Conservation (phyloP, 2,113 vertebrate species). For the Mesembrinibis cayennensis region DNA sequence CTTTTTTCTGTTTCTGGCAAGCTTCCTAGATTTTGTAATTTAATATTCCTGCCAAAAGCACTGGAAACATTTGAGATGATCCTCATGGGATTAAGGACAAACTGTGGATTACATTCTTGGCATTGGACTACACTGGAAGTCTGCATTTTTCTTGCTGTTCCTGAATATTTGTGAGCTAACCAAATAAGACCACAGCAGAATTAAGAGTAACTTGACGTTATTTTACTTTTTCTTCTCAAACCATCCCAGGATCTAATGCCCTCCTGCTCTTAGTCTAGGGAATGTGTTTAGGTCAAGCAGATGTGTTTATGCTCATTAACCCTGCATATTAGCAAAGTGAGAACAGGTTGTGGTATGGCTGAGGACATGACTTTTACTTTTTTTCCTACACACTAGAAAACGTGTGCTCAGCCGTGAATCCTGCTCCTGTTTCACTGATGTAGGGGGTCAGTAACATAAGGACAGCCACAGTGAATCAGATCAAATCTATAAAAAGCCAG, state of each 20-base stretch:
- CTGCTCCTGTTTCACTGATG: neutral
- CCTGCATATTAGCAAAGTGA: neutral
- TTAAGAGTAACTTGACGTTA: neutral
- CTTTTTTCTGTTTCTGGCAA: slow-evolving; percentile 17
- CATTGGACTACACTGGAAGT: neutral
- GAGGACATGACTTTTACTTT: neutral
- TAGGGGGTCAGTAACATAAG: neutral
- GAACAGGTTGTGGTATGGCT: neutral
- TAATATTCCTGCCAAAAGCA: slow-evolving; percentile 46
- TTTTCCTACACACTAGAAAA: neutral
- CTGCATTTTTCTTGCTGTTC: slow-evolving; percentile 8
- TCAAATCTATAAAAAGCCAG: neutral
- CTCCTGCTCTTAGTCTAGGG: neutral
- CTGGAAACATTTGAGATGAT: slow-evolving; percentile 44
- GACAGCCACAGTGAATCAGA: neutral
- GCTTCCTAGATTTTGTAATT: slow-evolving; percentile 36
- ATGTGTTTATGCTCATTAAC: neutral
- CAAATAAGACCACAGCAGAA: neutral
- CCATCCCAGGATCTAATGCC: neutral
- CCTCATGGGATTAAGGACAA: slow-evolving; percentile 38
- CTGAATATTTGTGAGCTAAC: slow-evolving; percentile 3
- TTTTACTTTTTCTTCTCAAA: neutral
- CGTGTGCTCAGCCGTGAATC: neutral
- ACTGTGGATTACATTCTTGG: slow-evolving; percentile 43
- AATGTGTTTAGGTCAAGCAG: neutral